Conservation (phyloP, 2,113 vertebrate genomes). For the Xiphophorus couchianus region DNA sequence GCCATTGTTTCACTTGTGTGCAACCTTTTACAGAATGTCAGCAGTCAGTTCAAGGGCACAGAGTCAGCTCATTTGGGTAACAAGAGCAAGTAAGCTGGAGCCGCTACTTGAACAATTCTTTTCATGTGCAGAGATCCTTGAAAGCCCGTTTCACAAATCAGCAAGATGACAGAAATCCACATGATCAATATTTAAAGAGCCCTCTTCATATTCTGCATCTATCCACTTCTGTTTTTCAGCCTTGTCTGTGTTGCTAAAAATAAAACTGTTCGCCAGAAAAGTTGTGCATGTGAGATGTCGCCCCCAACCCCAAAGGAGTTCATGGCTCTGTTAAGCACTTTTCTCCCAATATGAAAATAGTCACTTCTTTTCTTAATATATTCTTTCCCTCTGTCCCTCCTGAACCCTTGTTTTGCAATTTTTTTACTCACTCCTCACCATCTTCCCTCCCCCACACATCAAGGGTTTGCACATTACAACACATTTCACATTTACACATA, state of each 20-base stretch:
- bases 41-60: background rate
- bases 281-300: slow-evolving; percentile 6
- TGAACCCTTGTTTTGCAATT: slow-evolving; percentile 13
- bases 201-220: slow-evolving; percentile 6
- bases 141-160: background rate
- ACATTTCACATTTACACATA: slow-evolving; percentile 59
- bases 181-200: slow-evolving; percentile 43
- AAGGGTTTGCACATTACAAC: slow-evolving; percentile 29
- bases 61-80: background rate
- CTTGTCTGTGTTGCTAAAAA: slow-evolving; percentile 17
- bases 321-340: background rate
- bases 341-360: slow-evolving; percentile 5
- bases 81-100: background rate
- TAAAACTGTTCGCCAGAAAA: slow-evolving; percentile 19
- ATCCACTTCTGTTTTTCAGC: slow-evolving; percentile 13
- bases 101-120: slow-evolving; percentile 1
- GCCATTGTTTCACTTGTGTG: background rate
- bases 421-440: slow-evolving; percentile 58
- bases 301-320: slow-evolving; percentile 23
- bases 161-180: background rate
- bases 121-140: background rate
- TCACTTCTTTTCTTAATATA: slow-evolving; percentile 4
- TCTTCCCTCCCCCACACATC: slow-evolving; percentile 55
- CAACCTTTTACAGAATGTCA: background rate
- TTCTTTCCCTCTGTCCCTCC: background rate